Evolutionary conservation across 2,113 vertebrate genomes (phyloP).

Genomic region (Hippoglossus stenolepis): DNA sequence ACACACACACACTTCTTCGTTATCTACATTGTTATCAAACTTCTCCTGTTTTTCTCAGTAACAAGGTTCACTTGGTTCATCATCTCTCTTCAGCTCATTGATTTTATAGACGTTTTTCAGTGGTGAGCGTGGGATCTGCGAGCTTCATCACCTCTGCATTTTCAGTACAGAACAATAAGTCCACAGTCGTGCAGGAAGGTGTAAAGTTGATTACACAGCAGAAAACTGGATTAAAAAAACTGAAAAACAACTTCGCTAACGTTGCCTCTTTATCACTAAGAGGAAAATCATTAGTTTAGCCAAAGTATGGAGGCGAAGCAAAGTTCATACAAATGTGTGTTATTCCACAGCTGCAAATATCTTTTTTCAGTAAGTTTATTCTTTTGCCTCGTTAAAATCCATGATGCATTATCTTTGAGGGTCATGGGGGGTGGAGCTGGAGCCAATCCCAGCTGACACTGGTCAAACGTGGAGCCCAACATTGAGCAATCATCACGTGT

Average conservation of each 20-base stretch:
- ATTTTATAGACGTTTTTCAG: neutral
- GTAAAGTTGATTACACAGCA: neutral
- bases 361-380: too few relatives aligned
- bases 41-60: neutral
- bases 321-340: too few relatives aligned
- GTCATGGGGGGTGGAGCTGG: too few relatives aligned
- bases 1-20: neutral
- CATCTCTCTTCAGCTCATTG: neutral
- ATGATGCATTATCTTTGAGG: too few relatives aligned
- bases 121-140: neutral
- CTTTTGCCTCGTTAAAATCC: too few relatives aligned
- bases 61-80: neutral
- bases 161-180: conserved; percentile 1
- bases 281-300: neutral
- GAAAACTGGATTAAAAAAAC: neutral
- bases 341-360: too few relatives aligned
- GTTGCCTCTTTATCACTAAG: neutral
- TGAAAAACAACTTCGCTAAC: neutral
- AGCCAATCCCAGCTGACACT: too few relatives aligned
- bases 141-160: neutral
- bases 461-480: too few relatives aligned
- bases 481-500: too few relatives aligned
- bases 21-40: neutral
- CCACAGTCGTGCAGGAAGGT: neutral
- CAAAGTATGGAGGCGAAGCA: too few relatives aligned